Evolutionary conservation across 2,888 invertebrate genomes (phyloP).

Genomic region (Chymomyza fuscimana): DNA sequence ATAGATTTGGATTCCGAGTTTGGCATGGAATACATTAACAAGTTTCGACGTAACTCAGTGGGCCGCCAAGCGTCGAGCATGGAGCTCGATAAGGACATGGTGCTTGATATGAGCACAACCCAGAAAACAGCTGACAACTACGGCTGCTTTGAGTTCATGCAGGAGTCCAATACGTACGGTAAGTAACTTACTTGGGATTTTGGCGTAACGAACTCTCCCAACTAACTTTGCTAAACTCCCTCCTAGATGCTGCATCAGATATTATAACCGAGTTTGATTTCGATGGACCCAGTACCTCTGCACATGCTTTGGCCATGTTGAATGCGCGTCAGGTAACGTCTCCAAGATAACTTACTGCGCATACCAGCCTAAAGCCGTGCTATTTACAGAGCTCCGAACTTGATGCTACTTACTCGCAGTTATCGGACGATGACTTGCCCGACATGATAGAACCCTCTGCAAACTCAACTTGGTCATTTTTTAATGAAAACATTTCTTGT

Average conservation of each 20-base stretch:
- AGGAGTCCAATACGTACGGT: too few species aligned
- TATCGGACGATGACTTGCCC: too few species aligned
- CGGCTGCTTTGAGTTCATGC: too few species aligned
- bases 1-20: slow-evolving; percentile 44
- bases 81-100: too few species aligned
- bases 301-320: slow-evolving; percentile 21
- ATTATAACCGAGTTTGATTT: not conserved
- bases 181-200: too few species aligned
- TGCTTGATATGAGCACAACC: too few species aligned
- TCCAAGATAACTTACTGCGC: not conserved
- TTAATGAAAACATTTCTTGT: too few species aligned
- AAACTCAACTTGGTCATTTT: too few species aligned
- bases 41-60: slow-evolving; percentile 33
- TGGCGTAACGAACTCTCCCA: too few species aligned
- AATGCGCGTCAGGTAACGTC: not conserved
- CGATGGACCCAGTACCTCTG: slow-evolving; percentile 35
- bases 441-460: too few species aligned
- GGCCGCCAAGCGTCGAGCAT: slow-evolving; percentile 13
- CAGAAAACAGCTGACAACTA: too few species aligned
- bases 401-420: too few species aligned
- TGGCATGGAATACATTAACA: slow-evolving; percentile 47
- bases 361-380: not conserved
- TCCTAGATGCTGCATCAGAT: not conserved
- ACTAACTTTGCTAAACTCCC: not conserved
- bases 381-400: not conserved